Percentiles rank a stretch among this genome's conserved stretches.
Evolutionary conservation across 2,888 invertebrate species (phyloP).

Genomic region (Tenodera sinensis): DNA sequence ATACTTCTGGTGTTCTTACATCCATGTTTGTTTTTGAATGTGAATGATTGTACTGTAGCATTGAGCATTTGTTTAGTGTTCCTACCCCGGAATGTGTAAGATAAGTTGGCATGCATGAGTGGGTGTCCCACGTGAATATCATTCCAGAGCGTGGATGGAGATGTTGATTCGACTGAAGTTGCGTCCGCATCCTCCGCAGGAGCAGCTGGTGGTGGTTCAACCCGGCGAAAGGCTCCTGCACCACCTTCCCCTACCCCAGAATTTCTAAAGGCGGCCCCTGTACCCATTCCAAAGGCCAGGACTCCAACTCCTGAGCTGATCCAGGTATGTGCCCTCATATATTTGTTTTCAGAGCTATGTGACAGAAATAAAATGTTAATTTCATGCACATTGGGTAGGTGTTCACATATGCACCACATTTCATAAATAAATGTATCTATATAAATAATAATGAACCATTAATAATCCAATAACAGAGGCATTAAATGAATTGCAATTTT

Average conservation of each 20-base stretch:
- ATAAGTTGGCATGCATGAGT: slow-evolving; percentile 19
- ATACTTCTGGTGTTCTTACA: background rate
- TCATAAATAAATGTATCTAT: too few relatives aligned
- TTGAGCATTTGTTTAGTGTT: background rate
- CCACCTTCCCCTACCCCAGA: slow-evolving; percentile 28
- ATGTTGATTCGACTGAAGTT: slow-evolving; percentile 30
- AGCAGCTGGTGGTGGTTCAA: slow-evolving; percentile 30
- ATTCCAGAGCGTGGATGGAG: slow-evolving; percentile 35
- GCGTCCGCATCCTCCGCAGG: slow-evolving; percentile 33
- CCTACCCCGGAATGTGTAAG: background rate
- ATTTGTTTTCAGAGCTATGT: background rate
- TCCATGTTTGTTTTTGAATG: background rate
- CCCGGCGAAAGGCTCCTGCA: slow-evolving; percentile 28
- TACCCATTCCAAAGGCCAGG: slow-evolving; percentile 39
- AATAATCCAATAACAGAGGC: too few relatives aligned
- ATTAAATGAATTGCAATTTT: too few relatives aligned
- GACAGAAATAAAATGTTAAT: background rate
- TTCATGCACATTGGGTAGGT: too few relatives aligned
- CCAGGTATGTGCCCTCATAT: slow-evolving; percentile 41
- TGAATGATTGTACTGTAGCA: background rate
- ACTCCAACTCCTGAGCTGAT: slow-evolving; percentile 47
- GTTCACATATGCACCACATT: too few relatives aligned
- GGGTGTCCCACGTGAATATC: slow-evolving; percentile 27
- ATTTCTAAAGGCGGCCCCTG: slow-evolving; percentile 36
- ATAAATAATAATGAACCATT: too few relatives aligned